These are phyloP conservation scores for Diadegma fenestrale DNA, from an alignment of 2,888 invertebrate genomes.

Conservation along the genomic window DNA sequence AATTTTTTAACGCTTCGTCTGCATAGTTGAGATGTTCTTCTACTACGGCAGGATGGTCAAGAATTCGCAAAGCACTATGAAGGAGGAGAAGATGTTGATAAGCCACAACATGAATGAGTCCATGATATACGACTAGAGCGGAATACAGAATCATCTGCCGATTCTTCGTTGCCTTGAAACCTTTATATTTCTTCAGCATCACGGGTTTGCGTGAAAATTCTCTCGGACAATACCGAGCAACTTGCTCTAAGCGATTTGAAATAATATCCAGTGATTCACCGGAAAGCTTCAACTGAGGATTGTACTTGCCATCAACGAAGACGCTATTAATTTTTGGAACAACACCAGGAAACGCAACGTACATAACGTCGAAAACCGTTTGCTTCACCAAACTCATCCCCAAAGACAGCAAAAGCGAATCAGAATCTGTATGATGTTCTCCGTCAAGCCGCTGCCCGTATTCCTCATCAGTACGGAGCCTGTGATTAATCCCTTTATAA, in stretches of 20 bases:
- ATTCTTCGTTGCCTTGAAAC: conserved; percentile 72
- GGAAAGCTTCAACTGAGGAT: background rate
- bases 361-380: conserved; percentile 51
- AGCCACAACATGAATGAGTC: conserved; percentile 24
- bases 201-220: conserved; percentile 42
- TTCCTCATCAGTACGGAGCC: conserved; percentile 46
- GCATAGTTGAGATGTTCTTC: conserved; percentile 18
- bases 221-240: conserved; percentile 18
- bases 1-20: conserved; percentile 16
- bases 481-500: conserved; percentile 18
- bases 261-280: background rate
- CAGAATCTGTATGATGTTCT: background rate
- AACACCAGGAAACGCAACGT: conserved; percentile 25
- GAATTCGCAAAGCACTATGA: conserved; percentile 28
- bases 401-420: conserved; percentile 1
- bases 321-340: conserved; percentile 22
- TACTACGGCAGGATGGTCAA: background rate
- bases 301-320: conserved; percentile 10
- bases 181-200: background rate
- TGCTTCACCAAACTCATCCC: conserved; percentile 21
- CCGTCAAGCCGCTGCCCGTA: background rate
- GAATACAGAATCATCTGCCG: conserved; percentile 35
- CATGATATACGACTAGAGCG: conserved; percentile 67
- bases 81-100: conserved; percentile 50
- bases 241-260: background rate